Conservation (phyloP, 1,140 invertebrate species). For the Zaprionus lachaisei region DNA sequence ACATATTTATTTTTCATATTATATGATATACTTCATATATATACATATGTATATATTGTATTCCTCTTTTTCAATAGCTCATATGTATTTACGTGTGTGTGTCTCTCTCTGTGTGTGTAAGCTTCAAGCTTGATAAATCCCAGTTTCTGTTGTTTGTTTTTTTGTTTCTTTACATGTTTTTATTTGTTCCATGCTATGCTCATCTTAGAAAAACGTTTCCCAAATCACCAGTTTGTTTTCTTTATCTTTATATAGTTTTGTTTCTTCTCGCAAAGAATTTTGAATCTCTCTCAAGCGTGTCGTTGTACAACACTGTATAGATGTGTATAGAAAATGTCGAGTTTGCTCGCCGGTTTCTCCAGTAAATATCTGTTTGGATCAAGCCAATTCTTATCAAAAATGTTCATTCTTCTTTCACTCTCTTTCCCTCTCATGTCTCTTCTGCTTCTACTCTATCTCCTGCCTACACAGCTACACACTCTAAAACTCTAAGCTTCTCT, state of each 20-base stretch:
- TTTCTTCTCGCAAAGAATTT: constrained; percentile 77
- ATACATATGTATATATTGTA: constrained; percentile 24
- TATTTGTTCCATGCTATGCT: constrained; percentile 47
- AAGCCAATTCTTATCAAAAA: constrained; percentile 32
- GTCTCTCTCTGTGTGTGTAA: constrained; percentile 53
- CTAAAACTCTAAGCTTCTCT: constrained; percentile 35
- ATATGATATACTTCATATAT: constrained; percentile 25
- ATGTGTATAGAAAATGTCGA: constrained; percentile 33
- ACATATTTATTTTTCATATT: constrained; percentile 25
- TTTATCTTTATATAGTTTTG: constrained; percentile 48
- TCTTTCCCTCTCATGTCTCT: constrained; percentile 8
- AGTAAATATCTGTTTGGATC: constrained; percentile 33
- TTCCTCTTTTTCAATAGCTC: constrained; percentile 26
- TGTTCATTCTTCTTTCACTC: background rate
- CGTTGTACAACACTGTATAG: constrained; percentile 47
- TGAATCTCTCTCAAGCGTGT: constrained; percentile 44
- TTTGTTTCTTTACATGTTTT: constrained; percentile 27
- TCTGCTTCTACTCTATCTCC: background rate
- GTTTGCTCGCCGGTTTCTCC: background rate
- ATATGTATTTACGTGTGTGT: constrained; percentile 38
- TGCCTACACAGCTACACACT: constrained; percentile 24
- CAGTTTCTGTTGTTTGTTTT: constrained; percentile 66
- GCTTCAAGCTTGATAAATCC: constrained; percentile 79
- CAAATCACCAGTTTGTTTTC: constrained; percentile 59
- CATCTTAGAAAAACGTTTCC: constrained; percentile 48